These are phyloP conservation scores for Ochotona princeps DNA, from an alignment of 2,113 vertebrate species.

Conservation along the genomic window DNA sequence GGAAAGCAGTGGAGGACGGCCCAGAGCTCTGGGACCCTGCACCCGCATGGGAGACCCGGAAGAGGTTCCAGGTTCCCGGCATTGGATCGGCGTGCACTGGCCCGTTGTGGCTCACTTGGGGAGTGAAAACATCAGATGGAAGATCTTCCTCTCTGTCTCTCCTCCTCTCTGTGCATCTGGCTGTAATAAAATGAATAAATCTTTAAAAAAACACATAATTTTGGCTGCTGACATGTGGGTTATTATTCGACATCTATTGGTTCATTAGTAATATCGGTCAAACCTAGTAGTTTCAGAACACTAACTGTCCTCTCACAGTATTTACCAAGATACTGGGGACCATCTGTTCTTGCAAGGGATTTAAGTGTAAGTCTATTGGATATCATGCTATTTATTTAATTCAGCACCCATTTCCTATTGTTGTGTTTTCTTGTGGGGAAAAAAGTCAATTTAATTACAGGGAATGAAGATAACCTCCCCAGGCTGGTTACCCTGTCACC, in stretches of 20 bases:
- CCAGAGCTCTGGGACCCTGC: too few species aligned
- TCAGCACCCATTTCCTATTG: constrained; percentile 88
- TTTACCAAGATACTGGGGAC: constrained; percentile 89
- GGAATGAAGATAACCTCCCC: constrained; percentile 91
- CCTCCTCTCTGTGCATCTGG: too few species aligned
- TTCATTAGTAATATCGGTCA: constrained; percentile 83
- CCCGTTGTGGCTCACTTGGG: too few species aligned
- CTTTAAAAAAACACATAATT: too few species aligned
- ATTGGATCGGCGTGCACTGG: too few species aligned
- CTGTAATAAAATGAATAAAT: too few species aligned
- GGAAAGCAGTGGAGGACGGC: too few species aligned
- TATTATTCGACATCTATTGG: constrained; percentile 77
- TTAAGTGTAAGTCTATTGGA: constrained; percentile 88
- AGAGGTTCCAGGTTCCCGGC: too few species aligned
- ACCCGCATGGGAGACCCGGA: too few species aligned
- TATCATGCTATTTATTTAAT: constrained; percentile 93
- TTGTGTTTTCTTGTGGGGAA: constrained; percentile 80
- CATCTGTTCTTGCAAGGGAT: constrained; percentile 91
- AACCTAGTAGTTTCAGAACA: constrained; percentile 89
- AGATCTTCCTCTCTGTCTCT: too few species aligned
- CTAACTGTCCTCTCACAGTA: constrained; percentile 92
- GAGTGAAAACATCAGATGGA: too few species aligned
- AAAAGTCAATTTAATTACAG: constrained; percentile 92
- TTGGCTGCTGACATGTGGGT: constrained; percentile 74
- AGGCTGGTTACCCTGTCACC: constrained; percentile 84